Base-by-base conservation (phyloP, 2,797 vertebrate species). In the Hipposideros larvatus region DNA sequence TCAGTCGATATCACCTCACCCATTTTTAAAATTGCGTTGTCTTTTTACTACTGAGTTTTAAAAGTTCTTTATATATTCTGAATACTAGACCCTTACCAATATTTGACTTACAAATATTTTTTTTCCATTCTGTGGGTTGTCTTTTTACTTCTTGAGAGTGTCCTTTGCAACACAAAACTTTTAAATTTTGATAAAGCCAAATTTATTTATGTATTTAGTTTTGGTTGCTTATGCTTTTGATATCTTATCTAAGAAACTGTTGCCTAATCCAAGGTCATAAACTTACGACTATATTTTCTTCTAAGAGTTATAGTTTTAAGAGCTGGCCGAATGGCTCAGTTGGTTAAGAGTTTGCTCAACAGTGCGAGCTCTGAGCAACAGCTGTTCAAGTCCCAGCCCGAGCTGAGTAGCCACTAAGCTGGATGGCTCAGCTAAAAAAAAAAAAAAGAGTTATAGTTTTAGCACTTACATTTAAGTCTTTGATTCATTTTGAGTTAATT, bases 381-480 rank as follows among this genome's bases (percentile, higher is more conserved):
- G 34, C 34, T 34, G 34, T 34, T 34, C 34, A 34, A 34, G 34
- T 34, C 34, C 34, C 34, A 34, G 34, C 34, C 34, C 34, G 3
- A 34, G 34, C 34, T 34, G 34, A 34, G 34, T 34, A 34, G 34
- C 34, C 34, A 34, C 34, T 34, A 34, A 34, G 34, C 34, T 34
- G 34, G 34, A 34, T 34, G 34, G 34, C 34, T 34, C 34, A 34
- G 34, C 34, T 34, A 34, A 34, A 34, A 34, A 34, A 34, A n/a
- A n/a, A n/a, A 34, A 34, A 2, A 46, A 74, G 41, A 57, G 78
- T 57, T 75, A 87, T 57, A 75, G 46, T 48, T 66, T 83, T 48
- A 83, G 53, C 48, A 66, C 34, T 78, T 89, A 46, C 41, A 93
- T 61, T 73, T 93, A 87, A 37, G n/a, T 63, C 43, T 87, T 78